Percentiles rank a stretch among this genome's conserved stretches.
Conservation (phyloP, 2,113 vertebrate genomes). For the pig (Sus scrofa) region T2T-Sscrofa CM000818.6:135071501-135072000, state of each 20-base stretch:
- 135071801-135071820: not conserved
- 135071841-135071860: not conserved
- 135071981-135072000: too few relatives aligned
- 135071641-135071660: not conserved
- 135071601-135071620: not conserved
- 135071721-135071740: slow-evolving; percentile 59
- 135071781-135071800: not conserved
- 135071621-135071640: not conserved
- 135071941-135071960: too few relatives aligned
- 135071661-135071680: slow-evolving; percentile 42
- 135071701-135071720: slow-evolving; percentile 26
- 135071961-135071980: too few relatives aligned
- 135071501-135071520: rapidly evolving
- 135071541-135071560: too few relatives aligned
- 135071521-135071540: too few relatives aligned
- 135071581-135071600: not conserved
- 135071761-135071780: not conserved
- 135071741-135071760: not conserved
- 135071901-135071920: not conserved
- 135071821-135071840: too few relatives aligned
- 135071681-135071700: slow-evolving; percentile 57
- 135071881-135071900: rapidly evolving
- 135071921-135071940: too few relatives aligned
- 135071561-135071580: rapidly evolving
- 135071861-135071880: not conserved